phyloP scores from a whole-genome alignment of 2,888 invertebrate species.

The Melipona beecheii region DNA sequence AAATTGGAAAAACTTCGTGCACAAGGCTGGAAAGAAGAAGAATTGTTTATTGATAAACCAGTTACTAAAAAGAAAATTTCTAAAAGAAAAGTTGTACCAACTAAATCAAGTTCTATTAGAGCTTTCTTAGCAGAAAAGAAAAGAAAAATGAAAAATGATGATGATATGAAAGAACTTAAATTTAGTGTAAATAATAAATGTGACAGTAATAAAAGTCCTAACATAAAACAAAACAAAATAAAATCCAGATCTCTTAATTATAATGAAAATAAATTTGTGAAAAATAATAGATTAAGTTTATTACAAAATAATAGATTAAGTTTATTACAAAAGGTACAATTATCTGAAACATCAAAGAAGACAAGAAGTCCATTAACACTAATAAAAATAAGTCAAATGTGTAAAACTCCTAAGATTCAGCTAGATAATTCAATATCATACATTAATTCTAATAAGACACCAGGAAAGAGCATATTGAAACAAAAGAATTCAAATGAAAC shows the following conservation, averaged over 20 bases:
- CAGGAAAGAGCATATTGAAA: constrained; percentile 79
- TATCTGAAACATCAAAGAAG: constrained; percentile 57
- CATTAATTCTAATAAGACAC: constrained; percentile 79
- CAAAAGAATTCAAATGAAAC: constrained; percentile 47
- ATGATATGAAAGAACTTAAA: neutral
- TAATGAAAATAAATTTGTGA: constrained; percentile 1
- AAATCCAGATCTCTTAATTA: constrained; percentile 22
- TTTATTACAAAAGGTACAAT: constrained; percentile 56
- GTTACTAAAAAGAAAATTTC: constrained; percentile 42
- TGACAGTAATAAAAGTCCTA: neutral
- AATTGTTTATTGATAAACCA: constrained; percentile 67
- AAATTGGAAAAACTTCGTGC: constrained; percentile 69
- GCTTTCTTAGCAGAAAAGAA: constrained; percentile 72
- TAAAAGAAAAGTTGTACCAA: constrained; percentile 45
- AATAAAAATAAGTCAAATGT: constrained; percentile 76
- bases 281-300: constrained; percentile 35
- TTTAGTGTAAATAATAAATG: neutral
- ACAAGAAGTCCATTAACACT: constrained; percentile 69
- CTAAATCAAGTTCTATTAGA: constrained; percentile 68
- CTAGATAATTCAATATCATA: constrained; percentile 75
- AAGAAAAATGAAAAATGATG: constrained; percentile 37
- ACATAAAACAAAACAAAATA: constrained; percentile 3
- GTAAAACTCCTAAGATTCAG: constrained; percentile 75
- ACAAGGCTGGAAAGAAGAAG: constrained; percentile 85
- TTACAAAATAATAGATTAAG: constrained; percentile 37